Evolutionary conservation across 92 coral and sea anemone species (phyloP).

Genomic region (Diadumene lineata): DNA sequence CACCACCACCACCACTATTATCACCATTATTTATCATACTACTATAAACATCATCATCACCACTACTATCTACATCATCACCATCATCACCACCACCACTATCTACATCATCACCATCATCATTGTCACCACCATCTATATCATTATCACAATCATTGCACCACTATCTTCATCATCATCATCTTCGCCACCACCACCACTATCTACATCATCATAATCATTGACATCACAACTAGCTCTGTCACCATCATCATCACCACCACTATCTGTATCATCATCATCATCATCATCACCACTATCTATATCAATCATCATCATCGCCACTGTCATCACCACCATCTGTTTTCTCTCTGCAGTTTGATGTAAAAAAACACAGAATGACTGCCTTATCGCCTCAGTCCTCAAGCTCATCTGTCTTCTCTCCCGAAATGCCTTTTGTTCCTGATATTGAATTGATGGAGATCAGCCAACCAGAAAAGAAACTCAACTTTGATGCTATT

Average conservation of each 20-base stretch:
- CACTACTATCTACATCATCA: background rate
- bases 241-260: background rate
- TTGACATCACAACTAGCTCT: background rate
- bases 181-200: background rate
- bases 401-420: constrained; percentile 3
- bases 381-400: constrained; percentile 6
- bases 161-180: too few relatives aligned
- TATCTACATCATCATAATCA: background rate
- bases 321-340: background rate
- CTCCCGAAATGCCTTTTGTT: constrained; percentile 42
- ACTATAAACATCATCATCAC: background rate
- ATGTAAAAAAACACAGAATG: constrained; percentile 12
- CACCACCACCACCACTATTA: background rate
- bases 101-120: background rate
- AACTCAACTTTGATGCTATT: constrained; percentile 22
- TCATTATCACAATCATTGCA: background rate
- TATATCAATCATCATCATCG: background rate
- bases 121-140: background rate
- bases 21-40: background rate
- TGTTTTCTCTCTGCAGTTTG: constrained; percentile 6
- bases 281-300: background rate
- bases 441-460: constrained; percentile 60
- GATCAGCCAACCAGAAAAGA: constrained; percentile 40
- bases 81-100: background rate
- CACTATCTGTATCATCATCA: background rate